A percentile compares a stretch with the other conserved stretches of the same genome.
Evolutionary conservation across 2,113 vertebrate genomes (phyloP).

Genomic region (Gulo gulo): DNA sequence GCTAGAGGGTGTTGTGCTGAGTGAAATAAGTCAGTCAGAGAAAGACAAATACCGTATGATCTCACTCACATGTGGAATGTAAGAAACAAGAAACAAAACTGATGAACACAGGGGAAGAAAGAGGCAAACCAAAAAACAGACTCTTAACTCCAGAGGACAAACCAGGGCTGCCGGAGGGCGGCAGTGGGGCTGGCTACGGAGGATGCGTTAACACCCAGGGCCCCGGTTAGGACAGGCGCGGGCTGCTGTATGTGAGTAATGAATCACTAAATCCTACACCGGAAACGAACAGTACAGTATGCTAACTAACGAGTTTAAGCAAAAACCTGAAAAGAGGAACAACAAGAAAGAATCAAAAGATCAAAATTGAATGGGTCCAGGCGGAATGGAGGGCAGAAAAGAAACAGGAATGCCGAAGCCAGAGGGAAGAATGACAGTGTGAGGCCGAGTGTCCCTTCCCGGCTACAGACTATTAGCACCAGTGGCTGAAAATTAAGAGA

Average conservation of each 20-base stretch:
- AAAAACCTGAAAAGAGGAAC: not conserved
- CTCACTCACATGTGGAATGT: too few relatives aligned
- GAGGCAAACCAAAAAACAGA: not conserved
- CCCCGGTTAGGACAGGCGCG: not conserved
- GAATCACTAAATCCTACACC: not conserved
- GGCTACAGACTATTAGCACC: not conserved
- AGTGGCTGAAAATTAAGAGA: not conserved
- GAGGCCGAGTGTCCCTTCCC: not conserved
- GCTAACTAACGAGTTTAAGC: not conserved
- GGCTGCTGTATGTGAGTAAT: not conserved
- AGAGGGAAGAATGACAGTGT: accelerated
- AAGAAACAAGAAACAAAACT: not conserved
- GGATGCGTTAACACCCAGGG: not conserved
- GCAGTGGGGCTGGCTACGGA: not conserved
- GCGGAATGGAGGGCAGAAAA: not conserved
- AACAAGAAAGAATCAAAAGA: not conserved
- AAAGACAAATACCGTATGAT: not conserved
- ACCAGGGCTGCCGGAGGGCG: not conserved
- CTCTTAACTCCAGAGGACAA: not conserved
- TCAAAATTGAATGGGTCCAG: not conserved
- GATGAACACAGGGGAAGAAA: not conserved
- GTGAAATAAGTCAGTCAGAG: not conserved
- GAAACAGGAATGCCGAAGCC: not conserved
- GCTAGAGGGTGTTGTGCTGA: not conserved
- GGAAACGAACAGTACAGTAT: not conserved